Percentiles rank a stretch among this genome's conserved stretches.
These are phyloP conservation scores for Toxonevra muliebris DNA, from an alignment of 2,888 invertebrate genomes.

Conservation along the genomic window DNA sequence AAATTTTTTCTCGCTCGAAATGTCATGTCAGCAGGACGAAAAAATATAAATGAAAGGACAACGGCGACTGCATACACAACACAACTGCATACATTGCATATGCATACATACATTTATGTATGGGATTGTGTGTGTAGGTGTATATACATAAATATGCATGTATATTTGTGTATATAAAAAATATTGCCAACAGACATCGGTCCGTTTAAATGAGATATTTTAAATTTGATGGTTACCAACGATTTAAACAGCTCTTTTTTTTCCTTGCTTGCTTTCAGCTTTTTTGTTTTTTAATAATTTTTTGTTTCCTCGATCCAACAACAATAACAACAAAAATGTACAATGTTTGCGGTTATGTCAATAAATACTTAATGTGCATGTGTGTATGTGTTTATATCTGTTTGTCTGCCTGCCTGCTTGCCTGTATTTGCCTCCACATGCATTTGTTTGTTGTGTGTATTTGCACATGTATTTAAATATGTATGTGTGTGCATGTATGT, in stretches of 20 bases:
- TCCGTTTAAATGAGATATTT: constrained; percentile 24
- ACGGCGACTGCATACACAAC: constrained; percentile 13
- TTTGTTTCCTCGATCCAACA: not conserved
- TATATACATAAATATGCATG: not conserved
- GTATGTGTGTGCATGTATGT: constrained; percentile 2
- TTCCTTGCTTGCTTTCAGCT: not conserved
- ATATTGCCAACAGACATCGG: constrained; percentile 6
- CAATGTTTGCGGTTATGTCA: not conserved
- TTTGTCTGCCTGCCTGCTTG: constrained; percentile 6
- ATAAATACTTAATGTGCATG: constrained; percentile 15
- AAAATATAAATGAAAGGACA: constrained; percentile 32
- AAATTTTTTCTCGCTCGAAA: constrained; percentile 15
- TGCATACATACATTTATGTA: constrained; percentile 17
- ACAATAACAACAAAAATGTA: constrained; percentile 9
- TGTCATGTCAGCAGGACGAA: constrained; percentile 38
- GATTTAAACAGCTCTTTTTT: constrained; percentile 3
- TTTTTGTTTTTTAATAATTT: not conserved
- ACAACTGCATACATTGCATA: constrained; percentile 10
- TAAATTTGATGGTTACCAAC: constrained; percentile 16
- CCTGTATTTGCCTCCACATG: not conserved
- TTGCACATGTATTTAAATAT: constrained; percentile 11
- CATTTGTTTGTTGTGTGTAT: not conserved
- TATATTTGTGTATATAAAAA: constrained; percentile 5
- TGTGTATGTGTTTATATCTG: constrained; percentile 15
- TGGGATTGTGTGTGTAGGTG: constrained; percentile 20